Base-by-base conservation (phyloP, 2,888 invertebrate species). In the Sicus ferrugineus region DNA sequence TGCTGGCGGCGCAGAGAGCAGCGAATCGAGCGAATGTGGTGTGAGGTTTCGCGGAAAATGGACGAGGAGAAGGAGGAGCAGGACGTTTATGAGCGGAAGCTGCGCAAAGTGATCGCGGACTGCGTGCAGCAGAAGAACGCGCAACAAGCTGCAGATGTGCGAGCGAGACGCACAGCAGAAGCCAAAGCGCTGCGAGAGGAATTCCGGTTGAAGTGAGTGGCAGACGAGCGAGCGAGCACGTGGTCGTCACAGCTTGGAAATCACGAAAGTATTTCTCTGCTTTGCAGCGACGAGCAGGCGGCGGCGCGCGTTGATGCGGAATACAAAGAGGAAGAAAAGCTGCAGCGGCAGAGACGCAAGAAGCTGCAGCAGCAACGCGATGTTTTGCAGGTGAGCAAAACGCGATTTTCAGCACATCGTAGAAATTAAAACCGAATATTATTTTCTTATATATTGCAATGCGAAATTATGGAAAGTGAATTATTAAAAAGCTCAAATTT, bases 21-120 rank as follows among this genome's bases (percentile, higher is more conserved):
- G 23, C 21, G 71, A 19, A 73, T 74, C n/a, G 73, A 75, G 21
- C 30, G 52, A 56, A 70, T 73, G 58, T 77, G 76, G 76, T 52
- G 67, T 1, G 61, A 75, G 16, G 70, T 72, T 4, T 69, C 70
- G 67, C 28, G 66, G 14, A 58, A 67, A 23, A 54, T 74, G 2
- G 68, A 71, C 19, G 59, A 71, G 46, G 76, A 77, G 50, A 74
- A 69, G 72, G 70, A 70, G 48, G 63, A 69, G 48, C 74, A 74
- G 62, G 68, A 73, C 21, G 56, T 61, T 2, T 71, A 71, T 61
- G 72, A 72, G 34, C 38, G 30, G 0, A 73, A 74, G 61, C 31
- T 76, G 16, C 54, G 68, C 3, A 69, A 68, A 58, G 70, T 70
- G 0, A 73, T 74, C 30, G 73, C 72, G 28, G 38, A 16, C 21